phyloP scores from a whole-genome alignment of 2,888 invertebrate species.

The Laothoe populi region DNA sequence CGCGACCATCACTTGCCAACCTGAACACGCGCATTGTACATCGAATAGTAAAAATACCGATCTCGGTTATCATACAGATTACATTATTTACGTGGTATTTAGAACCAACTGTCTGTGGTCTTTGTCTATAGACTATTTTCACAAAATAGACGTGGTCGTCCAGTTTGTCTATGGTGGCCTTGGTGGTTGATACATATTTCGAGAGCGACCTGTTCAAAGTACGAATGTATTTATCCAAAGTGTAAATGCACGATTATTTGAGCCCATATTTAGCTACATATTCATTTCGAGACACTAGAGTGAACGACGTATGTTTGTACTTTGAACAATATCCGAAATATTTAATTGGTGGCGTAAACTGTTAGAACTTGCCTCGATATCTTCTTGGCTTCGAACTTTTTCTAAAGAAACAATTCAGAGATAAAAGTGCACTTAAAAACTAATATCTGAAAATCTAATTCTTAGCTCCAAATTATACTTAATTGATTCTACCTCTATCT shows the following conservation, averaged over 20 bases:
- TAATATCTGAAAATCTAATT: background rate
- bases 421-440: background rate
- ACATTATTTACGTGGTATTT: too few relatives aligned
- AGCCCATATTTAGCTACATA: conserved; percentile 6
- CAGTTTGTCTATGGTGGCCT: conserved; percentile 12
- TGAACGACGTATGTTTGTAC: conserved; percentile 10
- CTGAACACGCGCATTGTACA: too few relatives aligned
- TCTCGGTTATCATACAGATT: too few relatives aligned
- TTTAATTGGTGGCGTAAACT: conserved; percentile 19
- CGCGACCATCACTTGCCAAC: background rate
- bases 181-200: conserved; percentile 21
- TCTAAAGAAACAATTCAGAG: background rate
- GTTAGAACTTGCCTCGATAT: conserved; percentile 15
- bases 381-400: conserved; percentile 29
- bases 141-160: conserved; percentile 13
- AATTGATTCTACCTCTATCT: background rate
- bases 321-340: conserved; percentile 20
- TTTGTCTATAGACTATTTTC: background rate
- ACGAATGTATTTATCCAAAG: conserved; percentile 2
- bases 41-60: too few relatives aligned
- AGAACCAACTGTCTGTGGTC: too few relatives aligned
- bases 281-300: conserved; percentile 1
- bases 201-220: conserved; percentile 19
- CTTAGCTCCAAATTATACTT: background rate
- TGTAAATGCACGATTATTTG: conserved; percentile 16